Evolutionary conservation across 2,797 vertebrate species (phyloP), one percentile per base, ranked within the genome.

Genomic region (Muscicapa striata): DNA sequence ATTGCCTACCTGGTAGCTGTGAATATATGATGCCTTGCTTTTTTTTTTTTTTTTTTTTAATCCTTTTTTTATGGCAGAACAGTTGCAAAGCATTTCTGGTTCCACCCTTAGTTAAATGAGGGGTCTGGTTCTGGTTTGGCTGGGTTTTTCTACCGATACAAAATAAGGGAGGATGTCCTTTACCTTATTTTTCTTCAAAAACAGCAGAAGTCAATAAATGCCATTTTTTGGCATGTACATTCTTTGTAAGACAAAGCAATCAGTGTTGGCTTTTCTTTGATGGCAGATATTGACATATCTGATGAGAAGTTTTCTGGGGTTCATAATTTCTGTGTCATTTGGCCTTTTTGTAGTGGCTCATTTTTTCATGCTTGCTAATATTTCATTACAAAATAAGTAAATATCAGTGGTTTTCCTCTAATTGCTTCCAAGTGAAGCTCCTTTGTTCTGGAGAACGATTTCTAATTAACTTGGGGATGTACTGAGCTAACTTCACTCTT

Each of bases 361-460:
- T 41, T 92, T 87, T 68, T 36, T 80, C 48, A 3, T 19, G 6
- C 24, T 90, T 14, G 10, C 27, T 81, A 30, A 11, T 40, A 30
- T 4, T 86, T 54, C 57, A 58, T 87, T 75, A 61, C 57, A 63
- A 58, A 94, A 61, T 68, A 81, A 82, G 69, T 85, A 86, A 88
- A n/a, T 88, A 68, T 20, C 83, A 81, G 24, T 57, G 43, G 1
- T 77, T 86, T 72, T 78, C 57, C 66, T 90, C 46, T 74, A 41
- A 84, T 75, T 90, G 54, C 73, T 93, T 90, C 86, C 90, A 75
- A 81, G 76, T 3, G 3, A 78, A 30, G 58, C 48, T 91, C 18
- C 54, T 95, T 88, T 80, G 73, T 95, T 94, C 92, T 88, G 49
- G 69, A 90, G 80, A 58, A 36, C 0, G 24, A 91, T 88, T 94